phyloP scores from a whole-genome alignment of 2,113 vertebrate genomes.

The Chascanopsetta lugubris region DNA sequence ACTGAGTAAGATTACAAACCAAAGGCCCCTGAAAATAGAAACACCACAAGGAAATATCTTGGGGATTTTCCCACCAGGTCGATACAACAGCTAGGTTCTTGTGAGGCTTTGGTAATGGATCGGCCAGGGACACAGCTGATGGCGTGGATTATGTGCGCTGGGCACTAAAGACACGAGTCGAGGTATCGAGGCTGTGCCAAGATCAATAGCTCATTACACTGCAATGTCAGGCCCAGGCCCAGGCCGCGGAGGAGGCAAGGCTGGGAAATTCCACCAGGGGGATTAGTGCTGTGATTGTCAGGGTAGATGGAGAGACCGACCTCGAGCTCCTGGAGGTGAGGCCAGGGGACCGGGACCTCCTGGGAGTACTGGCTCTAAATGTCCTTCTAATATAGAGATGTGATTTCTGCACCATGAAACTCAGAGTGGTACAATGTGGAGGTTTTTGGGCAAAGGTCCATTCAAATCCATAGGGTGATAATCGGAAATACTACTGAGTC shows the following conservation, averaged over 20 bases:
- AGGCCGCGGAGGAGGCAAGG: conserved; percentile 45
- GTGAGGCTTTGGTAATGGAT: conserved; percentile 62
- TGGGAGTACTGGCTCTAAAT: conserved; percentile 14
- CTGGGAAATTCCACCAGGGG: conserved; percentile 54
- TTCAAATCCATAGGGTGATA: conserved; percentile 2
- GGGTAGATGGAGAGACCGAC: conserved; percentile 56
- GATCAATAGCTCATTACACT: conserved; percentile 82
- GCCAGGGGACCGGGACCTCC: conserved; percentile 19
- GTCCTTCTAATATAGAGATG: conserved; percentile 13
- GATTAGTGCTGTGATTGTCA: conserved; percentile 70
- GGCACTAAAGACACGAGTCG: conserved; percentile 69
- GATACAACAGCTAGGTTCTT: conserved; percentile 28
- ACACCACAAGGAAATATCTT: conserved; percentile 32
- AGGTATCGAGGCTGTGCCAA: conserved; percentile 58
- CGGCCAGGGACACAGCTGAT: conserved; percentile 60
- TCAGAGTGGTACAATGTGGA: background rate
- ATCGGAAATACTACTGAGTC: conserved; percentile 9
- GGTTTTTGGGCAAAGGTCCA: background rate
- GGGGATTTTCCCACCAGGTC: conserved; percentile 30
- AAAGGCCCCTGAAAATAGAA: conserved; percentile 45
- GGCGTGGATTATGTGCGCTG: conserved; percentile 68
- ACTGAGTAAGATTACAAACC: conserved; percentile 30
- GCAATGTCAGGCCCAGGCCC: conserved; percentile 61
- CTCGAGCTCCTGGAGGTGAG: conserved; percentile 24
- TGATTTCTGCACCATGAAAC: conserved; percentile 48